Evolutionary conservation across 2,888 invertebrate genomes (phyloP), one percentile per base, ranked within the genome.

Genomic region (Aspidiotus destructor): DNA sequence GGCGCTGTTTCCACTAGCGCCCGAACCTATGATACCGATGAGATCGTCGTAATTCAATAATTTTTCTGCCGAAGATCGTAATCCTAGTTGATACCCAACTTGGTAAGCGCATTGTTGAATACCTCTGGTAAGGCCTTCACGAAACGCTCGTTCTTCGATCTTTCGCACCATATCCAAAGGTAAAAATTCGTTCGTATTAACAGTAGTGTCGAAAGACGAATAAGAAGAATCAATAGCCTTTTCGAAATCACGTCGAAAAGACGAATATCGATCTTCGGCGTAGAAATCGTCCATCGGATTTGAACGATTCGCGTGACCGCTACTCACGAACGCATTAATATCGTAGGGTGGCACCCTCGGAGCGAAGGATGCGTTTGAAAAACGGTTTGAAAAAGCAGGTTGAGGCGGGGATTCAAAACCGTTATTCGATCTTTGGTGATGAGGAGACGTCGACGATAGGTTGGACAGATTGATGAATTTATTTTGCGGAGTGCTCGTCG

Each of bases 191-290:
- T 52, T 61, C 7, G 53, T 61, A 40, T 60, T 60, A 5, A 61
- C 53, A 6, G 61, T n/a, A 8, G 68, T 41, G 40, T 60, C 60
- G 42, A 61, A 68, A 15, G 67, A 65, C 13, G 65, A 54, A 57
- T 68, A 72, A 1, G 72, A 73, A 1, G 72, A 72, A 69, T 73
- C 72, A 41, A 73, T 72, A 8, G 73, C 73, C 67, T 73, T 73
- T 65, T 73, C 73, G 9, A 73, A 71, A 69, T 74, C 73, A 11
- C 73, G 71, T 7, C 72, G 70, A 63, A 74, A 73, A 57, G 72
- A 72, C 8, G 73, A 73, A 68, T 72, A 74, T 15, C 73, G 63
- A 28, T 68, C 65, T 63, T 68, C 70, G 40, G 61, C 61, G 53
- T 61, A 68, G 10, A 68, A 68, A 16, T 61, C 61, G 16, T 68